Percentiles rank a stretch among this genome's conserved stretches.
These are phyloP conservation scores for Mycalesis mineus DNA, from an alignment of 2,888 invertebrate genomes.

Conservation along the genomic window DNA sequence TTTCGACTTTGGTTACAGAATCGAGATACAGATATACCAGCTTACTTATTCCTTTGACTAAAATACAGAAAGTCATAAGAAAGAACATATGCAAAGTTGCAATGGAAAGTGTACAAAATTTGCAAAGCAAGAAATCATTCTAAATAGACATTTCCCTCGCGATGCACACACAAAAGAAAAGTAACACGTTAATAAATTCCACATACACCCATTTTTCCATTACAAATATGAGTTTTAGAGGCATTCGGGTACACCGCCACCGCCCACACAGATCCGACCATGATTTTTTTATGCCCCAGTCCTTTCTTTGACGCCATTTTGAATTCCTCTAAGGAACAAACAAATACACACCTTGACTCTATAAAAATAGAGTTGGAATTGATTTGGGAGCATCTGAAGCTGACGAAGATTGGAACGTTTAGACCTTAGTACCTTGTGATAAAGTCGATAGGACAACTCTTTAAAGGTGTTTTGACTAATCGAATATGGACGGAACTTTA, in stretches of 20 bases:
- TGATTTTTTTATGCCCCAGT: slow-evolving; percentile 65
- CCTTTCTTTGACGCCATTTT: slow-evolving; percentile 63
- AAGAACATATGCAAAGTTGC: no score
- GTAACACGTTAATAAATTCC: slow-evolving; percentile 9
- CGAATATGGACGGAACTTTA: not conserved
- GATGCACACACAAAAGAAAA: not conserved
- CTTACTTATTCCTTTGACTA: no score
- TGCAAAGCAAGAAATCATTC: not conserved
- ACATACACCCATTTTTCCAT: slow-evolving; percentile 20
- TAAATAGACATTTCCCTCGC: not conserved
- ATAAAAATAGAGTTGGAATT: slow-evolving; percentile 16
- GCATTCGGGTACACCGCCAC: slow-evolving; percentile 36
- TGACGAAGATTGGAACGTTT: slow-evolving; percentile 8
- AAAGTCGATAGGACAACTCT: slow-evolving; percentile 45
- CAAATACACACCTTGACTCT: slow-evolving; percentile 15
- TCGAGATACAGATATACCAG: no score
- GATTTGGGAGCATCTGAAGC: not conserved
- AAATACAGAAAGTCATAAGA: no score
- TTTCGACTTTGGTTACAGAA: no score
- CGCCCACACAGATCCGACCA: slow-evolving; percentile 64
- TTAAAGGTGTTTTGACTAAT: slow-evolving; percentile 44
- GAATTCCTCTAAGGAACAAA: slow-evolving; percentile 47
- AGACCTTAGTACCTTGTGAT: slow-evolving; percentile 46
- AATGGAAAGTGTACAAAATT: no score
- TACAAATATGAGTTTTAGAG: slow-evolving; percentile 22